phyloP scores from a whole-genome alignment of 2,797 vertebrate species.

The Tadarida brasiliensis region DNA sequence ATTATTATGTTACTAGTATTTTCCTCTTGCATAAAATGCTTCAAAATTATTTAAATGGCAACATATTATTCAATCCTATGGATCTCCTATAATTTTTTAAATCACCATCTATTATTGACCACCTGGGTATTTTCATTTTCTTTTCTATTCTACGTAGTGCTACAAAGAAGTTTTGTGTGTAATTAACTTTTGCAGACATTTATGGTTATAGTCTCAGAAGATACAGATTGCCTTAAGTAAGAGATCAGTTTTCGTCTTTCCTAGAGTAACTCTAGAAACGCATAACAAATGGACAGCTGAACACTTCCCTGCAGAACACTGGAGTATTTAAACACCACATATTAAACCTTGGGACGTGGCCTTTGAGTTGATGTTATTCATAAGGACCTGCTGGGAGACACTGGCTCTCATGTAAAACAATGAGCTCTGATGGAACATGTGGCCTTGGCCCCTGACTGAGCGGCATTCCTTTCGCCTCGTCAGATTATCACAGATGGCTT shows the following conservation, averaged over 20 bases:
- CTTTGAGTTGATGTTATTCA: neutral
- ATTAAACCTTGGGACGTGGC: neutral
- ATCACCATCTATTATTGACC: neutral
- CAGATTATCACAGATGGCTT: neutral
- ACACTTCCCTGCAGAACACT: neutral
- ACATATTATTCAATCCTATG: neutral
- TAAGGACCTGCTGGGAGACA: neutral
- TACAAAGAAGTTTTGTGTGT: neutral
- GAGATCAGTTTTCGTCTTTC: neutral
- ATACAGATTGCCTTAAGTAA: neutral
- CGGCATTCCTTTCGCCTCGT: conserved; percentile 39
- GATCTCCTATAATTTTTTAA: conserved; percentile 8
- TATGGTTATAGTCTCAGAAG: neutral
- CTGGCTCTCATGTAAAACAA: neutral
- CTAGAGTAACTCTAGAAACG: neutral
- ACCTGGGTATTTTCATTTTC: neutral
- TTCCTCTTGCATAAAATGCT: neutral
- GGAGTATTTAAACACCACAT: neutral
- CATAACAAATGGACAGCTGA: neutral
- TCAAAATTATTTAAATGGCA: conserved; percentile 1
- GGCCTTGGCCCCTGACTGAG: neutral
- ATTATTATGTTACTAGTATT: neutral
- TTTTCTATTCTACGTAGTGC: neutral
- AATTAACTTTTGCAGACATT: neutral
- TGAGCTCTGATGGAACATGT: neutral